phyloP scores from a whole-genome alignment of 2,113 vertebrate species.

The Nipponia nippon region DNA sequence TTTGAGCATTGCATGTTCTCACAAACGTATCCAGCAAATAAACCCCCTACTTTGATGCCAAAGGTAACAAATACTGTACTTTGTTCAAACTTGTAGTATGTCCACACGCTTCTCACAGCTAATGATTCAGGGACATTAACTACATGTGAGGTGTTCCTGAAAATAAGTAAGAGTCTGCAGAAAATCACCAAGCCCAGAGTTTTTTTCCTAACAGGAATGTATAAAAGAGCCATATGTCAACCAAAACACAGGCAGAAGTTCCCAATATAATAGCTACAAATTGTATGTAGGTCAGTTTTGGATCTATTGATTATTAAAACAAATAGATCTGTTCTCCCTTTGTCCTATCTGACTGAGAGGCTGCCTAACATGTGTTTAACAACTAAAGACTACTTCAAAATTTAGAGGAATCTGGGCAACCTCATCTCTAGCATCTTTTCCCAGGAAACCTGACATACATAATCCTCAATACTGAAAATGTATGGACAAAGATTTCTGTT shows the following conservation, averaged over 20 bases:
- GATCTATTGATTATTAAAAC: not conserved
- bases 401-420: not conserved
- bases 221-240: not conserved
- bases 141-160: not conserved
- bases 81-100: not conserved
- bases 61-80: not conserved
- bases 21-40: not conserved
- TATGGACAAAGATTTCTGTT: not conserved
- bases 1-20: constrained; percentile 46
- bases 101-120: not conserved
- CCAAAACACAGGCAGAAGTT: not conserved
- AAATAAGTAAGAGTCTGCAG: not conserved
- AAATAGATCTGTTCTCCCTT: not conserved
- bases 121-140: not conserved
- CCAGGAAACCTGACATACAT: not conserved
- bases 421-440: not conserved
- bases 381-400: not conserved
- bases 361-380: not conserved
- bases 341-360: not conserved
- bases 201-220: not conserved
- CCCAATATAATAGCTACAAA: not conserved
- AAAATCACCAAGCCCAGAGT: not conserved
- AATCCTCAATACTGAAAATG: not conserved
- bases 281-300: not conserved
- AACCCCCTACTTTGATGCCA: not conserved